These are phyloP conservation scores for Stenoptilia bipunctidactyla DNA, from an alignment of 2,888 invertebrate species.

Conservation along the genomic window DNA sequence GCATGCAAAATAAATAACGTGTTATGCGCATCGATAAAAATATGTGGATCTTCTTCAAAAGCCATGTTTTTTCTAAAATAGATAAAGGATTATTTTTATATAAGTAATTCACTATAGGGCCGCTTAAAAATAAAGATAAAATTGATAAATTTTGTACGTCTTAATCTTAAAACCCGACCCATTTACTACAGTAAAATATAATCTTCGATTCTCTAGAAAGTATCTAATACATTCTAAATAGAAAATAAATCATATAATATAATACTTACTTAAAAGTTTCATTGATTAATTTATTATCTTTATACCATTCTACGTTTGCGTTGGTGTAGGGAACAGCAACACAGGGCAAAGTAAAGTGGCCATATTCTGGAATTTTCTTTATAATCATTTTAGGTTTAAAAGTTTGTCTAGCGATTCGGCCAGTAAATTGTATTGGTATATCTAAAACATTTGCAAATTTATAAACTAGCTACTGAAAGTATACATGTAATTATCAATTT, in stretches of 20 bases:
- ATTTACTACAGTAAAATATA: too few species aligned
- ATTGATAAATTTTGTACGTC: too few species aligned
- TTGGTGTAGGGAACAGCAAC: constrained; percentile 64
- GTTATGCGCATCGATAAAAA: constrained; percentile 68
- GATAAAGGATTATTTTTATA: too few species aligned
- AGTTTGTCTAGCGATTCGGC: neutral
- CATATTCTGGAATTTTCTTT: constrained; percentile 57
- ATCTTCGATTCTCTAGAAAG: too few species aligned
- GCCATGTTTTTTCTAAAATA: constrained; percentile 21
- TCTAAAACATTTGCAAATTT: too few species aligned
- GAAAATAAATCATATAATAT: too few species aligned
- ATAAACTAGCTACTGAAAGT: too few species aligned
- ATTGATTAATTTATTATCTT: constrained; percentile 52
- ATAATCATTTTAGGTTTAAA: constrained; percentile 21
- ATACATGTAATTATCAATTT: too few species aligned
- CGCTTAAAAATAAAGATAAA: too few species aligned
- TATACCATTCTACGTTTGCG: constrained; percentile 67
- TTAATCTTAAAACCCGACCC: too few species aligned
- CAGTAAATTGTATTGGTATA: neutral
- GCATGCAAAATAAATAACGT: constrained; percentile 71
- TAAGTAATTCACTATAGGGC: too few species aligned
- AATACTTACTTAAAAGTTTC: constrained; percentile 25
- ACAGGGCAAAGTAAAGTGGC: constrained; percentile 65
- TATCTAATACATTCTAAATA: too few species aligned
- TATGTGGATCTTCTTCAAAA: constrained; percentile 44